These are phyloP conservation scores for Melinaea menophilus DNA, from an alignment of 2,888 invertebrate genomes.

Conservation along the genomic window DNA sequence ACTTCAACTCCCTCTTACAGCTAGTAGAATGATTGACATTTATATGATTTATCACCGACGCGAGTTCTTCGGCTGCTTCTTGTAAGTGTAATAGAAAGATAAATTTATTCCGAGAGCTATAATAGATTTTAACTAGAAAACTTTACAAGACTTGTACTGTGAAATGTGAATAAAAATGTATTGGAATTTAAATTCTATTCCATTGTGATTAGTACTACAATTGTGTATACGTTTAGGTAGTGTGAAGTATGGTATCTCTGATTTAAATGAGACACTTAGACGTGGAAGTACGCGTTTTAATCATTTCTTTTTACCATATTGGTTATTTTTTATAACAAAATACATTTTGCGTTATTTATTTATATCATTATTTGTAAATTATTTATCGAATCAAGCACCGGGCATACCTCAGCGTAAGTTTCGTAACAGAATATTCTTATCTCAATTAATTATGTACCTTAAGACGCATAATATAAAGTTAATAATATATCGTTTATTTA, in stretches of 20 bases:
- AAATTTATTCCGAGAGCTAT: conserved; percentile 6
- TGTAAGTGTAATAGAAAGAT: neutral
- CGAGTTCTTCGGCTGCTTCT: neutral
- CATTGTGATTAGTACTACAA: neutral
- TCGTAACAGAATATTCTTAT: neutral
- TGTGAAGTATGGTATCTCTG: neutral
- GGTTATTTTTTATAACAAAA: neutral
- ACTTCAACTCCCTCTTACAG: neutral
- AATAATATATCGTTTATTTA: neutral
- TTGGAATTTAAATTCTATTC: neutral
- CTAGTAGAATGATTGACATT: conserved; percentile 6
- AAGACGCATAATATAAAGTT: neutral
- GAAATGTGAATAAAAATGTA: neutral
- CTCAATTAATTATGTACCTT: conserved; percentile 2
- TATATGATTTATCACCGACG: conserved; percentile 5
- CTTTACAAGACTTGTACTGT: conserved; percentile 1
- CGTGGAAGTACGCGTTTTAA: neutral
- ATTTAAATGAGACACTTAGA: neutral
- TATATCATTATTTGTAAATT: too few species aligned
- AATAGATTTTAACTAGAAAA: conserved; percentile 6
- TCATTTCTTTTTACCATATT: neutral
- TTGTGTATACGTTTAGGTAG: neutral
- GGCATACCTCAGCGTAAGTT: neutral
- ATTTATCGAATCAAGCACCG: neutral
- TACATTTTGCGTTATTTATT: too few species aligned